Base-by-base conservation (phyloP, 2,888 invertebrate genomes). In the Clostera curtula region DNA sequence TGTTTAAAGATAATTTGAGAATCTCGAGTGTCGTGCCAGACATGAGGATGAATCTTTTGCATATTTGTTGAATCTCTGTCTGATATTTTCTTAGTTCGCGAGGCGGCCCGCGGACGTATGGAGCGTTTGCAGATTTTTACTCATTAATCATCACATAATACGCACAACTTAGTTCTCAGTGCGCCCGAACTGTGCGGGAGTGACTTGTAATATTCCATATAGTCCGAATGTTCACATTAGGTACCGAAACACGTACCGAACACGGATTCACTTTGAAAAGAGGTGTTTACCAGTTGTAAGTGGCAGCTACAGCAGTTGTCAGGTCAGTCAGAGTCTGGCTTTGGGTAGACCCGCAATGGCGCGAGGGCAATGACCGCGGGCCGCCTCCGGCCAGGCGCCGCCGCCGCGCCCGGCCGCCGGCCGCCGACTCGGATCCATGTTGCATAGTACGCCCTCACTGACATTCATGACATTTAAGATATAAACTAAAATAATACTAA, bases 401-500 rank as follows among this genome's bases (percentile, higher is more conserved):
- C 38, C 39, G 29, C 18, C 40, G 43, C 24, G 38, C 24, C 45
- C 34, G 51, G 49, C 49, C 36, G 40, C 49, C 59, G 56, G 54
- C 56, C 55, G 58, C 49, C 52, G 54, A 52, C 57, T 49, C 55
- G 49, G 53, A 45, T 43, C 50, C 53, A 51, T 52, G 56, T 61
- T 57, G 49, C 53, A 28, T 57, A 59, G 58, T 50, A 57, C 56
- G 66, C 66, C 60, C 61, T 56, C 60, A 52, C 58, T 48, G 47
- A 67, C 58, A 54, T 59, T 57, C 43, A 55, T 63, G 53, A 60
- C 56, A 56, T 57, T n/a, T 59, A 56, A 72, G 64, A 70, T 55
- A 65, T 74, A 74, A 66, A 61, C 49, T 68, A 56, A 64, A 62
- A 55, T 64, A 58, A 65, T 70, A 68, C 62, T 66, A 62, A 72